These are phyloP conservation scores for Coranthus polyacanthus DNA, from an alignment of 2,797 vertebrate genomes.

Conservation along the genomic window DNA sequence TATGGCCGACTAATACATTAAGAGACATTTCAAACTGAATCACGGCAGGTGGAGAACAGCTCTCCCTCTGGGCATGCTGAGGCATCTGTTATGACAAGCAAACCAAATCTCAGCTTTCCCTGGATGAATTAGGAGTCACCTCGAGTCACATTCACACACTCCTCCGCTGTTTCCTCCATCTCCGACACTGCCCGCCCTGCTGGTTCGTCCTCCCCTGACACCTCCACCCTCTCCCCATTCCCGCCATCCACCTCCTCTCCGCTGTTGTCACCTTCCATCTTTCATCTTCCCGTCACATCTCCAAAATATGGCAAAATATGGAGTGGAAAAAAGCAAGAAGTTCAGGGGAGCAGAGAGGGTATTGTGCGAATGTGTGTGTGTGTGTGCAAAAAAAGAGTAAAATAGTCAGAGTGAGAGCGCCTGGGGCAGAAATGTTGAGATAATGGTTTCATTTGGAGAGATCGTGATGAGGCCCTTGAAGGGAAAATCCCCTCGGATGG, in stretches of 20 bases:
- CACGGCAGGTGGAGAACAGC: slow-evolving; percentile 62
- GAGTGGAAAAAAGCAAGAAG: slow-evolving; percentile 32
- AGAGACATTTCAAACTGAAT: slow-evolving; percentile 76
- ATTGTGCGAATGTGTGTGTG: slow-evolving; percentile 7
- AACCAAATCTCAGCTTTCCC: slow-evolving; percentile 71
- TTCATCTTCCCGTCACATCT: slow-evolving; percentile 49
- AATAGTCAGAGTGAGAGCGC: slow-evolving; percentile 50
- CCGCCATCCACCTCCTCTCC: slow-evolving; percentile 35
- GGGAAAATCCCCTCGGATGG: slow-evolving; percentile 63
- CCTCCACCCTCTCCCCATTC: slow-evolving; percentile 21
- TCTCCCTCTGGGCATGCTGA: slow-evolving; percentile 58
- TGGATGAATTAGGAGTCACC: slow-evolving; percentile 69
- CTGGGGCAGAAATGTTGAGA: slow-evolving; percentile 69
- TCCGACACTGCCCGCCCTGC: slow-evolving; percentile 53
- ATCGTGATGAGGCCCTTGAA: slow-evolving; percentile 67
- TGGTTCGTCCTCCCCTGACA: slow-evolving; percentile 43
- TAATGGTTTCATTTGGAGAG: slow-evolving; percentile 79
- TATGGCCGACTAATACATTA: slow-evolving; percentile 73
- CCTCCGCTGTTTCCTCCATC: slow-evolving; percentile 31
- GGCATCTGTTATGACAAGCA: slow-evolving; percentile 75
- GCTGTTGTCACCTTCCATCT: slow-evolving; percentile 58
- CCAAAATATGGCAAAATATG: slow-evolving; percentile 33
- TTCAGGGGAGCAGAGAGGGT: slow-evolving; percentile 42
- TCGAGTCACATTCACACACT: slow-evolving; percentile 44
- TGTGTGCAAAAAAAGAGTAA: slow-evolving; percentile 33